Base-by-base conservation (phyloP, 2,888 invertebrate species). In the Diploptera punctata region DNA sequence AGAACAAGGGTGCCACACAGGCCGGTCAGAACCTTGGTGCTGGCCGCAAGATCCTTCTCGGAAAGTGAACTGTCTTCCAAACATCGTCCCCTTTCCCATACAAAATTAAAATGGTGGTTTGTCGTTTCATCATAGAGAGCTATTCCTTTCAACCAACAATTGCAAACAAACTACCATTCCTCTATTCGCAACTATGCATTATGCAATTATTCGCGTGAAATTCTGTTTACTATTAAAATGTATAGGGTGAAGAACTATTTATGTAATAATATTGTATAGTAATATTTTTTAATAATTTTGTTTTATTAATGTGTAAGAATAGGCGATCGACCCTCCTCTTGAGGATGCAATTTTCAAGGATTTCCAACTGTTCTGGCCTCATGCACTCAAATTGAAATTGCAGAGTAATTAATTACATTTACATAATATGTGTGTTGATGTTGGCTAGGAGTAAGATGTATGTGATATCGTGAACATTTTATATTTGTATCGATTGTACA, bases 1-100 rank as follows among this genome's bases (percentile, higher is more conserved):
- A 91, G 83, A 98, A 98, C 91, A 96, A 97, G 85, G 98, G 97
- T 54, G 97, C 97, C 78, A 92, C 93, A 74, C 97, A 97, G 84
- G 91, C 95, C 31, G 98, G 98, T 31, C 90, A 90, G 83, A 97
- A 93, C 84, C 87, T 97, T 73, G 97, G 97, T 76, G 95, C 95
- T 77, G 90, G 93, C 79, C 92, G 95, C 82, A 95, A 95, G 84
- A 95, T 95, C 85, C 88, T 96, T 81, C 87, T 95, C 82, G 94
- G 94, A 88, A 95, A 96, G 90, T 95, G 71, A 73, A 33, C 80
- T n/a, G 80, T 70, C 76, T 75, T 76, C 47, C n/a, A n/a, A 77
- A 77, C 79, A 79, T 78, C 76, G 79, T 33, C 5, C 33, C 5
- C 5, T 33, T 33, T 33, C 33, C 33, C 33, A 10, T 33, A 5